A percentile compares a stretch with the other conserved stretches of the same genome.
Conservation (phyloP, 2,113 vertebrate genomes). For the Alectura lathami region DNA sequence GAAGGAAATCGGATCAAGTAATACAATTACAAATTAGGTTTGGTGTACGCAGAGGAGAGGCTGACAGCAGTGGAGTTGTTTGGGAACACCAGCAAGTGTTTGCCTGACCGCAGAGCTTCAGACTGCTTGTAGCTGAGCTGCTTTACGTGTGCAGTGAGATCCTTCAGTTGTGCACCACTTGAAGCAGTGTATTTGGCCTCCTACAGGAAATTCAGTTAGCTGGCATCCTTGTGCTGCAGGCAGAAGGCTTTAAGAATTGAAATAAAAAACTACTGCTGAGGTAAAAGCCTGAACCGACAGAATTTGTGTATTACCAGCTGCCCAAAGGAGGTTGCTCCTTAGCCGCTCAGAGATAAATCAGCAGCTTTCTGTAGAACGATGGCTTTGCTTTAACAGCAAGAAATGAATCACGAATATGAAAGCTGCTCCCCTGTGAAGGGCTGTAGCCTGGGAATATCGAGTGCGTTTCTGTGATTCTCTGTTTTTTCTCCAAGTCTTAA, state of each 20-base stretch:
- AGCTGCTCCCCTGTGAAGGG: background rate
- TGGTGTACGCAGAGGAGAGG: background rate
- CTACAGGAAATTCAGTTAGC: background rate
- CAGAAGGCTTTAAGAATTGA: background rate
- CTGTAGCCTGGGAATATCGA: background rate
- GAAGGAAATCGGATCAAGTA: background rate
- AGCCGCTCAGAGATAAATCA: background rate
- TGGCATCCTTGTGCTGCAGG: background rate
- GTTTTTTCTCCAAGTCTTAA: background rate
- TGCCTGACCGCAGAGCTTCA: background rate
- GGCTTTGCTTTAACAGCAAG: background rate
- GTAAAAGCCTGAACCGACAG: background rate
- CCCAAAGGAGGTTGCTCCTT: background rate
- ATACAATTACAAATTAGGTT: background rate
- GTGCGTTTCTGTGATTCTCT: background rate
- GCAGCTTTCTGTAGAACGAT: fast-evolving
- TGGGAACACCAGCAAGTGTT: background rate
- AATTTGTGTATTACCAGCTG: background rate
- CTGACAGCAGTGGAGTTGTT: background rate
- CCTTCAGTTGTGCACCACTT: background rate
- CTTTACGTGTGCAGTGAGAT: background rate
- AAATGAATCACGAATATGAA: background rate
- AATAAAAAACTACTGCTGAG: background rate
- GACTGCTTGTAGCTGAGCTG: background rate
- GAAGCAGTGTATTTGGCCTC: background rate